Base-by-base conservation (phyloP, 2,797 vertebrate species). In the Thripadectes ignobilis region DNA sequence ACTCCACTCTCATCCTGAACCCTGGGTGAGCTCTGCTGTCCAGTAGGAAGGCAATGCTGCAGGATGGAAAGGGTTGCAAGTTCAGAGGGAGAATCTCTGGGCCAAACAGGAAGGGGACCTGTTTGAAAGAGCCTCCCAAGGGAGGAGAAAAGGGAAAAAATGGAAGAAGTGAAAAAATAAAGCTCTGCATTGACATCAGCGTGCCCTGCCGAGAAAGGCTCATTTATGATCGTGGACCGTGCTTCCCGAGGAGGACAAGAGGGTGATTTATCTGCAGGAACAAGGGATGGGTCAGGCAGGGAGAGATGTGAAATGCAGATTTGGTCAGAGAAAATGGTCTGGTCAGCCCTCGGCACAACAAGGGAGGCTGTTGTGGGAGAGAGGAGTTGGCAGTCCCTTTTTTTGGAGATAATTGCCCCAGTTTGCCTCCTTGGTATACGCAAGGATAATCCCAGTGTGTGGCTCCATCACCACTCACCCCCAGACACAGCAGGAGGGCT, bases 251-350 rank as follows among this genome's bases (percentile, higher is more conserved):
- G 83, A 89, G 88, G 94, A 96, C 88, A 92, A 76, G 90, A 67
- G 90, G 55, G 73, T 95, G 92, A 91, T 93, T 94, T 92, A 95
- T 96, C 90, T 62, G 34, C 51, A 66, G 69, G 77, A 93, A 87
- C 80, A 87, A 93, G 87, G 61, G 89, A 74, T 81, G 81, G 88
- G 74, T 38, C 74, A 49, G 77, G 57, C 88, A 93, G 71, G 54
- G 81, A 96, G 88, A 93, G 87, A 82, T 54, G 76, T 12, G 82
- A 90, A 89, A 88, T 0, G 2, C 0, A 59, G 83, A 79, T 62
- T 29, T 72, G 67, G 48, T 59, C 48, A 51, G 68, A 51, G 68
- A 85, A 77, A 81, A 85, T 0, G 18, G 29, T 65, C 41, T 57
- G 10, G 15, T 52, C 73, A 75, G 48, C n/a, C 62, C 46, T 15